These are phyloP conservation scores for Oreotrochilus melanogaster DNA, from an alignment of 2,113 vertebrate genomes.

Conservation along the genomic window DNA sequence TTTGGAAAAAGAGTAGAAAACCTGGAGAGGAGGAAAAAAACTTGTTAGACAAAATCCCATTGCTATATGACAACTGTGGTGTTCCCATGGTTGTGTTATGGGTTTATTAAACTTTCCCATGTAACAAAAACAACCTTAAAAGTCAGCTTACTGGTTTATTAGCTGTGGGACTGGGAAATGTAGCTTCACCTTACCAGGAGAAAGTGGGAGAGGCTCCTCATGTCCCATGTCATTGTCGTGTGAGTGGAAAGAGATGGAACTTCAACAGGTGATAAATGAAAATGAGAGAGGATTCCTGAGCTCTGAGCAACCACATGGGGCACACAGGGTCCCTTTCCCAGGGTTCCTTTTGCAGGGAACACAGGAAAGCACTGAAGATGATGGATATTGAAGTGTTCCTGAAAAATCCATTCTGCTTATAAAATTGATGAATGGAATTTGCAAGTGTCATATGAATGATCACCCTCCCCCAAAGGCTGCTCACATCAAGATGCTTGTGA, in stretches of 20 bases:
- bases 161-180: neutral
- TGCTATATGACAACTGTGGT: neutral
- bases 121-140: neutral
- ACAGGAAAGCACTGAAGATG: neutral
- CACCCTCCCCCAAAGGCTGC: neutral
- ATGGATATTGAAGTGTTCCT: neutral
- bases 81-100: neutral
- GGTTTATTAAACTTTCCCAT: neutral
- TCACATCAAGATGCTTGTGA: neutral
- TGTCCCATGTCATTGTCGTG: neutral
- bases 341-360: neutral
- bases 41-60: neutral
- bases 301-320: neutral
- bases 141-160: neutral
- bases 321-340: fast-evolving
- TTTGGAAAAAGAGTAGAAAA: neutral
- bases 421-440: neutral
- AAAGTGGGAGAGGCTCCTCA: neutral
- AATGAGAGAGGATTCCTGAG: neutral
- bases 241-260: neutral
- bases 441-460: neutral
- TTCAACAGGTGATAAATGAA: neutral
- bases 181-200: neutral
- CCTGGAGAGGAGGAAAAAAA: neutral
- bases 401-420: neutral